A percentile compares a stretch with the other conserved stretches of the same genome.
phyloP scores from a whole-genome alignment of 2,797 vertebrate genomes.

The Aplochiton taeniatus region DNA sequence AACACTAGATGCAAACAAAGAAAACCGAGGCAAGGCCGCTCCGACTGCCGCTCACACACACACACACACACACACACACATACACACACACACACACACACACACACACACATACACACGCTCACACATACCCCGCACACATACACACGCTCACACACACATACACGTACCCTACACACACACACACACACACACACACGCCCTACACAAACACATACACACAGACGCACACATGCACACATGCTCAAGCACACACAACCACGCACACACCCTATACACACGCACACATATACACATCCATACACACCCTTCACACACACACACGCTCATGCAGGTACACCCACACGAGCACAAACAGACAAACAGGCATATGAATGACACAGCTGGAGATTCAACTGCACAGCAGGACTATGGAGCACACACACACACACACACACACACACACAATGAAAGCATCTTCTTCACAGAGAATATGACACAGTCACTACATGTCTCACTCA shows the following conservation, averaged over 20 bases:
- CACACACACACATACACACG: not conserved
- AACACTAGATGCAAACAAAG: slow-evolving; percentile 66
- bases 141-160: slow-evolving; percentile 30
- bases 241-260: slow-evolving; percentile 14
- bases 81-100: slow-evolving; percentile 38
- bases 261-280: slow-evolving; percentile 21
- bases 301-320: no score
- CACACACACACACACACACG: not conserved
- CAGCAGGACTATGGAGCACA: no score
- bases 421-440: no score
- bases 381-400: no score
- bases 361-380: no score
- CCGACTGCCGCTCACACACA: slow-evolving; percentile 17
- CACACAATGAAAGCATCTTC: no score
- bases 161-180: not conserved
- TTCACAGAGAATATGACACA: no score
- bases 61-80: slow-evolving; percentile 49
- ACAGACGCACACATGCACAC: not conserved
- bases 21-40: slow-evolving; percentile 41
- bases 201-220: no score
- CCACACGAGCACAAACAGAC: no score
- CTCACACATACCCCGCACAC: slow-evolving; percentile 12
- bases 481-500: no score
- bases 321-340: no score
- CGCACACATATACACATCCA: slow-evolving; percentile 10